These are phyloP conservation scores for Euplexia lucipara DNA, from an alignment of 2,888 invertebrate genomes.

Conservation along the genomic window DNA sequence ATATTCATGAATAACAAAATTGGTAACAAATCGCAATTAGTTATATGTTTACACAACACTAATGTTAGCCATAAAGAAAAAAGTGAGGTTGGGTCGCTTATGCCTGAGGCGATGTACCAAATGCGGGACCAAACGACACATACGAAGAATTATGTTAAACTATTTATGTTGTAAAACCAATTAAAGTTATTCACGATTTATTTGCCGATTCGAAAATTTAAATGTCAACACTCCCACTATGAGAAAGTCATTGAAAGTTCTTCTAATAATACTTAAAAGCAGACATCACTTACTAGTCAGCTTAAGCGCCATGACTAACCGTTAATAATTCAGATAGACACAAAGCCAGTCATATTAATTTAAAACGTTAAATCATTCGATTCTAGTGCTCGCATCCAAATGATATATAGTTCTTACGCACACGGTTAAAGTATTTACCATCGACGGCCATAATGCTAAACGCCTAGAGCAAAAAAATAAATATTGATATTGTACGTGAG, in stretches of 20 bases:
- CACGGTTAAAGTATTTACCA: slow-evolving; percentile 47
- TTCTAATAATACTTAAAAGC: slow-evolving; percentile 21
- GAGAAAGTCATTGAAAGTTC: slow-evolving; percentile 38
- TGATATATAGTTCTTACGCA: slow-evolving; percentile 56
- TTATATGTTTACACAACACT: slow-evolving; percentile 81
- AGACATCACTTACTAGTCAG: slow-evolving; percentile 50
- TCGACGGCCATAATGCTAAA: slow-evolving; percentile 69
- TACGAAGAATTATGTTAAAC: slow-evolving; percentile 72
- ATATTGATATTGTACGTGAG: slow-evolving; percentile 79
- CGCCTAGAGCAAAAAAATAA: slow-evolving; percentile 82
- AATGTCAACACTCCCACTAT: slow-evolving; percentile 20
- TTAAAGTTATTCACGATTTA: slow-evolving; percentile 66
- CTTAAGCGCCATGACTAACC: slow-evolving; percentile 44
- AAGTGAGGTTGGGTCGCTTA: slow-evolving; percentile 67
- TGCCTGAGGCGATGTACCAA: slow-evolving; percentile 69
- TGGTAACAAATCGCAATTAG: slow-evolving; percentile 80
- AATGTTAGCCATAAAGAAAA: slow-evolving; percentile 71
- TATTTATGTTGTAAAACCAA: slow-evolving; percentile 78
- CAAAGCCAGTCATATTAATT: slow-evolving; percentile 58
- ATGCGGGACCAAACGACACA: slow-evolving; percentile 69
- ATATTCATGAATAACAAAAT: slow-evolving; percentile 76
- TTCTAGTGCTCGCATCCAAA: slow-evolving; percentile 47
- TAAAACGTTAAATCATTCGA: slow-evolving; percentile 59
- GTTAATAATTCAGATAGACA: slow-evolving; percentile 54
- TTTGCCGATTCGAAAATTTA: slow-evolving; percentile 50